These are phyloP conservation scores for Spermophilus dauricus DNA, from an alignment of 2,113 vertebrate species.

Conservation along the genomic window DNA sequence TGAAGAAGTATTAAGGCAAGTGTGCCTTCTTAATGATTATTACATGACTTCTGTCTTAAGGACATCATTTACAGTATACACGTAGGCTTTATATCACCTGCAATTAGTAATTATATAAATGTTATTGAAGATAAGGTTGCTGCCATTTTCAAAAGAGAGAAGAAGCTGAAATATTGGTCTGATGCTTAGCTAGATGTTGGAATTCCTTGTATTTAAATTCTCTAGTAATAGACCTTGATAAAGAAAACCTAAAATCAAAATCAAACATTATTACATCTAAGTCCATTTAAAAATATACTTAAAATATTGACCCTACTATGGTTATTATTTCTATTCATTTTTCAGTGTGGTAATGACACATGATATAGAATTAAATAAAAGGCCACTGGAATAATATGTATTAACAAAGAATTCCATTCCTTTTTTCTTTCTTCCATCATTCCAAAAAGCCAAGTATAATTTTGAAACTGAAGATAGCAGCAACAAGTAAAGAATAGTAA, in stretches of 20 bases:
- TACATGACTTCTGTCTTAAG: neutral
- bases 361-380: slow-evolving; percentile 25
- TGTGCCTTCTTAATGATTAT: slow-evolving; percentile 15
- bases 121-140: neutral
- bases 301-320: neutral
- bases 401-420: neutral
- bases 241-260: slow-evolving; percentile 16
- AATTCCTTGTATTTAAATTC: neutral
- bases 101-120: neutral
- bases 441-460: neutral
- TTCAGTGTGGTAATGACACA: neutral
- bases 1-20: slow-evolving; percentile 41
- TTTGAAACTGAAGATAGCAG: slow-evolving; percentile 37
- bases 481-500: neutral
- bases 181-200: neutral
- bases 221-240: neutral
- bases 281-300: slow-evolving; percentile 14
- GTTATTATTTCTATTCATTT: slow-evolving; percentile 6
- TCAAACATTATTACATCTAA: neutral
- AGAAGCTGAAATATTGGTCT: neutral
- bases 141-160: neutral
- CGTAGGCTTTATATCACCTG: neutral
- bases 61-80: neutral
- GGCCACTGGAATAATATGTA: neutral
- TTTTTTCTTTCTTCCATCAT: neutral